Percentiles rank a stretch among this genome's conserved stretches.
These are phyloP conservation scores for Phalangium opilio DNA, from an alignment of 2,888 invertebrate species.

Conservation along the genomic window DNA sequence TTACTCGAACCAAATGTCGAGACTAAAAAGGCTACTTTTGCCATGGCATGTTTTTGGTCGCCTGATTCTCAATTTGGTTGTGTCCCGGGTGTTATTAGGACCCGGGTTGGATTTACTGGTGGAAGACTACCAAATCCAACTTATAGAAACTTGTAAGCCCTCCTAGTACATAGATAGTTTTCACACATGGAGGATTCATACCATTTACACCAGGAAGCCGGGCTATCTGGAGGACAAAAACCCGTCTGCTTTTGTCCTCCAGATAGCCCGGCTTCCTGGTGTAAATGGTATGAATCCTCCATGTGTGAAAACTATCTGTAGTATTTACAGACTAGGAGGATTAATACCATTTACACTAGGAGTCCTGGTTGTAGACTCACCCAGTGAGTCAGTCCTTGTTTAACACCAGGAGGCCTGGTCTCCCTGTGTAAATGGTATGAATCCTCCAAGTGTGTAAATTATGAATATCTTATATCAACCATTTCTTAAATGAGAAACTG, in stretches of 20 bases:
- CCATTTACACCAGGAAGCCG: no score
- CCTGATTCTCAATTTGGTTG: constrained; percentile 70
- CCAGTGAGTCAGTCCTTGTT: not conserved
- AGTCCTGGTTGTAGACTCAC: not conserved
- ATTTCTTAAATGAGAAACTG: not conserved
- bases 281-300: no score
- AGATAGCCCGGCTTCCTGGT: no score
- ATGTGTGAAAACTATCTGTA: no score
- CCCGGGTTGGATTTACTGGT: constrained; percentile 86
- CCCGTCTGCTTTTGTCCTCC: no score
- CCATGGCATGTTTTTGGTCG: constrained; percentile 90
- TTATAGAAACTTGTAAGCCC: constrained; percentile 66
- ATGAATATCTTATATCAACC: not conserved
- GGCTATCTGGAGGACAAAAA: no score
- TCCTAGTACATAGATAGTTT: not conserved
- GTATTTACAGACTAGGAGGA: no score
- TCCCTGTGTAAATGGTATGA: no score
- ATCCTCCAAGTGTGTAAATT: not conserved
- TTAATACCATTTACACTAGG: no score
- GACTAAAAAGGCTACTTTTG: constrained; percentile 61
- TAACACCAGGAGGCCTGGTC: not conserved
- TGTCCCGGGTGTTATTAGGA: constrained; percentile 60
- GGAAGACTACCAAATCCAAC: constrained; percentile 64
- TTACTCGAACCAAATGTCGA: not conserved
- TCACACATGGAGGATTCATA: no score